phyloP scores from a whole-genome alignment of 2,113 vertebrate species.

The Epinephelus fuscoguttatus region DNA sequence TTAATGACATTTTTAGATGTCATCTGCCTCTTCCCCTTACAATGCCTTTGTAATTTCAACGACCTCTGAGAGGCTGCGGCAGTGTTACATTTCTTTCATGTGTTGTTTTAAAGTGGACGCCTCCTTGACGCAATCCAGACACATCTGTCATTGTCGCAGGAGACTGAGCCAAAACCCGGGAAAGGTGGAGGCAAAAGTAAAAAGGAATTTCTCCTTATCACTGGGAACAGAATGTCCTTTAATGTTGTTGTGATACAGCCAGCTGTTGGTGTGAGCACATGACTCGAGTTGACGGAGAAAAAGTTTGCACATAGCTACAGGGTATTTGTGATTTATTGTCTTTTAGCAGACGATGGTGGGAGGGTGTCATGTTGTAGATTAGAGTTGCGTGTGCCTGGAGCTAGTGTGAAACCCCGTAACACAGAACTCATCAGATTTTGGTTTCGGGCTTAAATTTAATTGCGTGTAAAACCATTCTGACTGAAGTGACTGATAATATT shows the following conservation, averaged over 20 bases:
- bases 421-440: constrained; percentile 43
- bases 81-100: constrained; percentile 38
- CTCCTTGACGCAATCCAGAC: constrained; percentile 49
- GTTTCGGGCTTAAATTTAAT: constrained; percentile 35
- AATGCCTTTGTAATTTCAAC: constrained; percentile 15
- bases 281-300: constrained; percentile 31
- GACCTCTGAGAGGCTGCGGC: constrained; percentile 14
- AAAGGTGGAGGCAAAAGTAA: background rate
- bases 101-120: constrained; percentile 33
- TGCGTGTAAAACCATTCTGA: constrained; percentile 23
- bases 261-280: constrained; percentile 48
- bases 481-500: constrained; percentile 34
- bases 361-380: constrained; percentile 47
- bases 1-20: constrained; percentile 7
- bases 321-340: constrained; percentile 45
- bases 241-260: constrained; percentile 39
- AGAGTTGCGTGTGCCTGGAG: constrained; percentile 21
- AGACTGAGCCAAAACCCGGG: constrained; percentile 13
- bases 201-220: constrained; percentile 31
- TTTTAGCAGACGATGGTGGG: constrained; percentile 11
- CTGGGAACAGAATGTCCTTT: constrained; percentile 55
- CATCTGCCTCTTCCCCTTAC: background rate
- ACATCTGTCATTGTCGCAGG: constrained; percentile 5
- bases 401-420: constrained; percentile 17
- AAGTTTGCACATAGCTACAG: constrained; percentile 29